Conservation (phyloP, 2,113 vertebrate genomes). For the Zosterops lateralis region DNA sequence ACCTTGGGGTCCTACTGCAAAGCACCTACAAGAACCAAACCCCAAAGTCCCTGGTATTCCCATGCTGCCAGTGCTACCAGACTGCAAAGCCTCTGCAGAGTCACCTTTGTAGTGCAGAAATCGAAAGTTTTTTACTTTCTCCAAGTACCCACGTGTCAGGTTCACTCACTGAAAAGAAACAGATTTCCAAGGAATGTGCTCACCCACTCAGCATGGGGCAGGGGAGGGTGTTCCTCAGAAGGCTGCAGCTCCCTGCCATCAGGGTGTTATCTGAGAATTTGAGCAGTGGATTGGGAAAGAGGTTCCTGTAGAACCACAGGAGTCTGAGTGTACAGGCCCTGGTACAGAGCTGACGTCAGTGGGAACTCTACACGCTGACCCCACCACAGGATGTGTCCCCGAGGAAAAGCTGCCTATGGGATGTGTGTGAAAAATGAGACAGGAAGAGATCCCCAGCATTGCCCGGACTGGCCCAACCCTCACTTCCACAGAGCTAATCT, state of each 20-base stretch:
- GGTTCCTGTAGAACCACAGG: not conserved
- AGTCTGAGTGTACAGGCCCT: rapidly evolving
- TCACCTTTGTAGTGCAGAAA: not conserved
- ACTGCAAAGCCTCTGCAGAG: not conserved
- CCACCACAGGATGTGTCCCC: rapidly evolving
- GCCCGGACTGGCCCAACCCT: constrained; percentile 4
- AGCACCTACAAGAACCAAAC: not conserved
- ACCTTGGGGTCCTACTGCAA: not conserved
- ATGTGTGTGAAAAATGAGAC: not conserved
- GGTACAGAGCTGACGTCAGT: not conserved
- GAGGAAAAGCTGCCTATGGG: not conserved
- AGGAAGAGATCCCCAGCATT: not conserved
- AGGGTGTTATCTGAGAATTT: not conserved
- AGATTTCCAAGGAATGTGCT: constrained; percentile 47
- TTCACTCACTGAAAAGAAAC: constrained; percentile 37
- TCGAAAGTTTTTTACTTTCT: not conserved
- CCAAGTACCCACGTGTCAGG: not conserved
- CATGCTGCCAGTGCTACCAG: not conserved
- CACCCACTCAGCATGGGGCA: not conserved
- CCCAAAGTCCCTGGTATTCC: not conserved
- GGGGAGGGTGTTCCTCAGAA: not conserved
- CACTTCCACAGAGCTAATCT: not conserved
- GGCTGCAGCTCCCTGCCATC: not conserved
- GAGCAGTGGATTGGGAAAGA: not conserved
- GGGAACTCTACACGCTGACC: rapidly evolving